These are phyloP conservation scores for Plotosus lineatus DNA, from an alignment of 2,113 vertebrate genomes.

Conservation along the genomic window DNA sequence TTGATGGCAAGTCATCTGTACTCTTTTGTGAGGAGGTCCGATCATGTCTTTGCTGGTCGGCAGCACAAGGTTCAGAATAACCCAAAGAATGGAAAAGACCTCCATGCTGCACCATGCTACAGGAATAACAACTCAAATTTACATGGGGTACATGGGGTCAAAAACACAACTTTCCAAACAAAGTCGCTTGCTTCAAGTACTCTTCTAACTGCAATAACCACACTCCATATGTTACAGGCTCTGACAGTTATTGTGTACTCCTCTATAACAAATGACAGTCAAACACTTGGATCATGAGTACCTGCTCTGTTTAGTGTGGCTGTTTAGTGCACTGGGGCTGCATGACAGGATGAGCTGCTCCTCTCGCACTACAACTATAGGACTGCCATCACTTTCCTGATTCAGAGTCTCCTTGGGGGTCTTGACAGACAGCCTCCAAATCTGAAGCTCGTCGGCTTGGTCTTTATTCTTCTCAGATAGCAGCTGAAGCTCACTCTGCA, in stretches of 20 bases:
- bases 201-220: not conserved
- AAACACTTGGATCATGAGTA: constrained; percentile 43
- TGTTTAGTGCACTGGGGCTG: constrained; percentile 56
- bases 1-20: not conserved
- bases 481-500: constrained; percentile 60
- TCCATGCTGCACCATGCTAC: constrained; percentile 12
- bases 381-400: constrained; percentile 39
- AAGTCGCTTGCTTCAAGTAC: constrained; percentile 34
- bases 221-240: constrained; percentile 3
- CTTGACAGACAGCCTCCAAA: constrained; percentile 63
- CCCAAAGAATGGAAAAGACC: not conserved
- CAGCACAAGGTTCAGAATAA: not conserved
- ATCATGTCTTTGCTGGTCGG: not conserved
- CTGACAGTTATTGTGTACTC: not conserved
- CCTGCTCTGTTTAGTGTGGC: constrained; percentile 63
- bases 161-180: constrained; percentile 16
- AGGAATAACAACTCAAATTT: constrained; percentile 21
- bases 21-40: not conserved
- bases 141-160: not conserved
- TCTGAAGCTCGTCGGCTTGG: constrained; percentile 67
- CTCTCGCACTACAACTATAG: constrained; percentile 60
- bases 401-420: constrained; percentile 24
- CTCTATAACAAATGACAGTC: constrained; percentile 41
- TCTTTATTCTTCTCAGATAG: constrained; percentile 63
- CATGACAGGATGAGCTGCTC: constrained; percentile 70